Percentiles rank a stretch among this genome's conserved stretches.
phyloP scores from a whole-genome alignment of 2,888 invertebrate species.

The Cheilosia vernalis region DNA sequence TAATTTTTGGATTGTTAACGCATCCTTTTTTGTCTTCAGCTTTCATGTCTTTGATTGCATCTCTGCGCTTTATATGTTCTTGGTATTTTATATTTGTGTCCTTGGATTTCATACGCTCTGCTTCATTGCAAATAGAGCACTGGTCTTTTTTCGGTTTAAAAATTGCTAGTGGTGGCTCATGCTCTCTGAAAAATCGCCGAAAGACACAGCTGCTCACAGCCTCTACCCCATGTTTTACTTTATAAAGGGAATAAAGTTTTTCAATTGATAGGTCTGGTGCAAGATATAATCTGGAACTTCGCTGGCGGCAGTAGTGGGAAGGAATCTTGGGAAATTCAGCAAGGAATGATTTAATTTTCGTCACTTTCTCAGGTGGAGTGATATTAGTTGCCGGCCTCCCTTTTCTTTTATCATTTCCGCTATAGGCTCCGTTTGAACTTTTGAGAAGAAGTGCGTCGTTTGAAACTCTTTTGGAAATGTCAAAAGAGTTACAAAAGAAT shows the following conservation, averaged over 20 bases:
- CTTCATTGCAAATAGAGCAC: conserved; percentile 3
- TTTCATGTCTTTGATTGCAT: too few relatives aligned
- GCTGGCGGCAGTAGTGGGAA: conserved; percentile 5
- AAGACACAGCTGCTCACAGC: background rate
- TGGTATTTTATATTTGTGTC: too few relatives aligned
- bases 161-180: conserved; percentile 13
- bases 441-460: conserved; percentile 1
- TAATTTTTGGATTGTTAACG: background rate
- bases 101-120: background rate
- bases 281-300: conserved; percentile 4
- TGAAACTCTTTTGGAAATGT: conserved; percentile 2
- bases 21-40: too few relatives aligned
- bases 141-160: conserved; percentile 1
- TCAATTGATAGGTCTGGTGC: background rate
- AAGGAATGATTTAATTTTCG: too few relatives aligned
- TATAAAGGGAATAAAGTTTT: background rate
- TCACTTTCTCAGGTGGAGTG: background rate
- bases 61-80: too few relatives aligned
- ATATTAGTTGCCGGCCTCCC: conserved; percentile 5
- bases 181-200: background rate
- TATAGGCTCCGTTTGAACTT: conserved; percentile 8
- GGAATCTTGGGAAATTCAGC: background rate
- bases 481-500: conserved; percentile 12
- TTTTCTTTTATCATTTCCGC: conserved; percentile 5
- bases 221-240: background rate